phyloP scores from a whole-genome alignment of 2,888 invertebrate genomes.

The Nymphalis polychloros region DNA sequence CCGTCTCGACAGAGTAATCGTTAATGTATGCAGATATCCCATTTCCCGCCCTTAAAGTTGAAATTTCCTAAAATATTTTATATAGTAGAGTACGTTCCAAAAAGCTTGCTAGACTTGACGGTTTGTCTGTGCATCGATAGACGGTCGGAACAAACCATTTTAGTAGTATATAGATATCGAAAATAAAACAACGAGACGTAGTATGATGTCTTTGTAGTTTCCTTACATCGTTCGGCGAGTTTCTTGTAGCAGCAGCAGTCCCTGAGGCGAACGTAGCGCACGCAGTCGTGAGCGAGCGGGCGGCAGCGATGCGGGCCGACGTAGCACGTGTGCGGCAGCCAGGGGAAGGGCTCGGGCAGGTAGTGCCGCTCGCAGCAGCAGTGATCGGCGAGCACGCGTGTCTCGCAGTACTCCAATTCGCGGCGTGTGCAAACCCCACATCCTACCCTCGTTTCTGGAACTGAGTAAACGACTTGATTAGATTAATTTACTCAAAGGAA shows the following conservation, averaged over 20 bases:
- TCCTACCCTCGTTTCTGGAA: slow-evolving; percentile 64
- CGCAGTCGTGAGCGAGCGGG: slow-evolving; percentile 82
- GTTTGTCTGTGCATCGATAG: too few relatives aligned
- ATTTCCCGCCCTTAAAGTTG: too few relatives aligned
- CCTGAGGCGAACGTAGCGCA: slow-evolving; percentile 81
- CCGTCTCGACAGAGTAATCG: too few relatives aligned
- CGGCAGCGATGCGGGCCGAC: slow-evolving; percentile 82
- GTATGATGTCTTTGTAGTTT: background rate
- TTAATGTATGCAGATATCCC: too few relatives aligned
- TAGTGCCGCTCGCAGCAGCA: slow-evolving; percentile 81
- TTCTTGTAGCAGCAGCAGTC: slow-evolving; percentile 85
- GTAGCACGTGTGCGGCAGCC: slow-evolving; percentile 86
- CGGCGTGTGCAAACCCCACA: slow-evolving; percentile 83
- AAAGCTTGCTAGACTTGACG: too few relatives aligned
- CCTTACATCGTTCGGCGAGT: slow-evolving; percentile 83
- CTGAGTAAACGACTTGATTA: slow-evolving; percentile 43
- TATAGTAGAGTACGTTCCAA: too few relatives aligned
- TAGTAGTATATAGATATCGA: too few relatives aligned
- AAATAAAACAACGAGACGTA: too few relatives aligned
- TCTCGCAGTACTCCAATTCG: slow-evolving; percentile 84
- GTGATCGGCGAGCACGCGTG: slow-evolving; percentile 79
- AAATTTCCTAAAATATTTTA: too few relatives aligned
- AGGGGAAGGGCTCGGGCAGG: slow-evolving; percentile 84
- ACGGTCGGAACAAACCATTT: too few relatives aligned
- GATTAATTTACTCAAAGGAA: background rate